Conservation (phyloP, 2,797 vertebrate species). For the Vipera latastei region DNA sequence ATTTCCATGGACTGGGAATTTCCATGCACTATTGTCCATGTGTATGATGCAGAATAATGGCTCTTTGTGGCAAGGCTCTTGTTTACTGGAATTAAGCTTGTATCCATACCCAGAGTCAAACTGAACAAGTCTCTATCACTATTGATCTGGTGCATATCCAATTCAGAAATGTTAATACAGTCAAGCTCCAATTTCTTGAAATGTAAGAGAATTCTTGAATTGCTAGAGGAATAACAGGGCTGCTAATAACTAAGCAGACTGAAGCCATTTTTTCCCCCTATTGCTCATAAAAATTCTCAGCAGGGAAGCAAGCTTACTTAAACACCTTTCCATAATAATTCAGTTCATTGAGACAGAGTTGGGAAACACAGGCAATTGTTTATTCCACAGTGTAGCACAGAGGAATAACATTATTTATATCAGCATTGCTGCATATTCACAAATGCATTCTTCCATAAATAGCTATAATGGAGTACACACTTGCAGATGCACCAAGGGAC, state of each 20-base stretch:
- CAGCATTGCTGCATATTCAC: slow-evolving; percentile 45
- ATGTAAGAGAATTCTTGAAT: not conserved
- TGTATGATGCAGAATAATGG: not conserved
- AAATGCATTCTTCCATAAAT: slow-evolving; percentile 52
- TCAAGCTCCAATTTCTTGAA: not conserved
- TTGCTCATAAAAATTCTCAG: slow-evolving; percentile 57
- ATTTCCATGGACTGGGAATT: not conserved
- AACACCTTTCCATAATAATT: slow-evolving; percentile 54
- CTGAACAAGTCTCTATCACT: not conserved
- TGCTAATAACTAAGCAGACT: slow-evolving; percentile 34
- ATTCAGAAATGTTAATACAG: not conserved
- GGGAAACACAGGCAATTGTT: slow-evolving; percentile 30
- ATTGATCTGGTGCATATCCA: not conserved
- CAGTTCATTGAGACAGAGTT: slow-evolving; percentile 53
- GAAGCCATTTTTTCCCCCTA: slow-evolving; percentile 23
- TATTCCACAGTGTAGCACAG: slow-evolving; percentile 30
- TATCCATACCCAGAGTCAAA: not conserved
- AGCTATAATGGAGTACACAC: not conserved
- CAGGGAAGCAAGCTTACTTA: slow-evolving; percentile 46
- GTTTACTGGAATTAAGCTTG: not conserved
- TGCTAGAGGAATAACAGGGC: not conserved
- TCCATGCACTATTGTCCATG: not conserved
- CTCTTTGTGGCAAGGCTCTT: not conserved
- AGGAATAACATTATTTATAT: slow-evolving; percentile 32
- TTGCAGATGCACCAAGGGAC: not conserved